Base-by-base conservation (phyloP, 2,888 invertebrate species). In the Phaedon cochleariae region DNA sequence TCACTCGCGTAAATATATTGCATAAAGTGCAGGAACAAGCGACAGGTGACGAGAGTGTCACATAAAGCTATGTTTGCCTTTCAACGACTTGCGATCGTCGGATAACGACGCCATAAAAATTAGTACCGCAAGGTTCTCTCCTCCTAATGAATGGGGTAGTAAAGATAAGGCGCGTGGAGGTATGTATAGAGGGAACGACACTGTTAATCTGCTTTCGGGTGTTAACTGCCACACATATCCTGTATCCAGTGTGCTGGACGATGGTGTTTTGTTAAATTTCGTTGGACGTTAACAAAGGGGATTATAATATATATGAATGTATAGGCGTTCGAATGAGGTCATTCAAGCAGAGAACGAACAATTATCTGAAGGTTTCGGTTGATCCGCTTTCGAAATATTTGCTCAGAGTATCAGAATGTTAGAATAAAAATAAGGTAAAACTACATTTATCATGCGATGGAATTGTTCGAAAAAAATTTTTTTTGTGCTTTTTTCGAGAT, bases 11-110 rank as follows among this genome's bases (percentile, higher is more conserved):
- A 34, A 34, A 34, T 34, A 9, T 7, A 10, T 34, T 10, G 34
- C 3, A 2, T 34, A 12, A 12, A 4, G 7, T 7, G 2, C 34
- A 34, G 34, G 5, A 34, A 34, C 34, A 41, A 10, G 41, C 66
- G 73, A 71, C 74, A 74, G 74, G 74, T 74, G 73, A 74, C 69
- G 70, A 73, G 69, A 73, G 12, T n/a, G 41, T 15, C 71, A 68
- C 64, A 64, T 68, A 69, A 73, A 62, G 59, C 69, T 58, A 67
- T 74, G 72, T 73, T 74, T 73, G 68, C 71, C 68, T 67, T 67
- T 67, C 70, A 73, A 74, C 72, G 72, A 69, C 66, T 65, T 62
- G 53, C 59, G 70, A 72, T 70, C 67, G 29, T 12, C 37, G 37
- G 72, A 72, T 72, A 72, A 64, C 60, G 48, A 6, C 17, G n/a